Evolutionary conservation across 1,140 invertebrate species (phyloP), one percentile per base, ranked within the genome.

Genomic region (Eciton burchellii): DNA sequence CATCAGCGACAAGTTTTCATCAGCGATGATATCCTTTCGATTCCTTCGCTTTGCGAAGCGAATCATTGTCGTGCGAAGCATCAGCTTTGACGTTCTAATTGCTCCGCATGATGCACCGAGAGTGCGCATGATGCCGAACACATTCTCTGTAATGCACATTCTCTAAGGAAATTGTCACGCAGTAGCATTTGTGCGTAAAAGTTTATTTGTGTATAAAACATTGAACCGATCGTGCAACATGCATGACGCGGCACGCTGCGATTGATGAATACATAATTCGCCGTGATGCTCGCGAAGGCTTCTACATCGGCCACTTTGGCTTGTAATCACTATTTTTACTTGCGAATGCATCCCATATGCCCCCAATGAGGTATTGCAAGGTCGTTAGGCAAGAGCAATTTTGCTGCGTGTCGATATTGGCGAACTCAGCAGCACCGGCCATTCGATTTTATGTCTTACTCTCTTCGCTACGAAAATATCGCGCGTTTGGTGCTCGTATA

Each of bases 401-500:
- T 21, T 47, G 43, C 35, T 49, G 47, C 45, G 21, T 73, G 45
- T 59, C 57, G 19, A 19, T 49, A 41, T 9, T 12, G 2, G 41
- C 3, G 60, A n/a, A 73, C 59, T 73, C 59, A 74, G 24, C 56
- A 74, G 12, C 19, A 62, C 11, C 29, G 24, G 19, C 21, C 6
- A 21, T 35, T 3, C n/a, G n/a, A 62, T 60, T 73, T 29, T 8
- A 16, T n/a, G 45, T 60, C 35, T 74, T 73, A 73, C 47, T 73
- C n/a, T 1, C 5, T 26, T 60, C 35, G 35, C 35, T 12, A 49
- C 6, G 19, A 45, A 3, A 45, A 60, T 1, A 47, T 45, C 9
- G 35, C 41, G 29, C 19, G 21, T 41, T 57, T 56, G 43, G 24
- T 59, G 6, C 6, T 35, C 6, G n/a, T 35, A 35, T 35, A 35